These are phyloP conservation scores for Synaphobranchus kaupii DNA, from an alignment of 2,797 vertebrate species.

Conservation along the genomic window DNA sequence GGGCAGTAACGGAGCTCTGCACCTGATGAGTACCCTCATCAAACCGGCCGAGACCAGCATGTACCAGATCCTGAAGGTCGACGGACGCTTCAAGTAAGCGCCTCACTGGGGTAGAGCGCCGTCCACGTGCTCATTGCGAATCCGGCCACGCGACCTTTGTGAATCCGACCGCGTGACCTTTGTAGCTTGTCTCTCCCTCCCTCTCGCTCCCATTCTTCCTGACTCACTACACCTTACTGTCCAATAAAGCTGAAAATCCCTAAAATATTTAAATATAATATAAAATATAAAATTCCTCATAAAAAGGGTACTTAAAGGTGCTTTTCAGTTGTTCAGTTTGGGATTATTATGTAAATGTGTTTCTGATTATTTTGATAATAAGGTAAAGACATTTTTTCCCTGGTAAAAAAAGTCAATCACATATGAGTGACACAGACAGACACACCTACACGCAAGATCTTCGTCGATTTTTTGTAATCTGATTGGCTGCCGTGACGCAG, in stretches of 20 bases:
- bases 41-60: constrained; percentile 79
- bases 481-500: background rate
- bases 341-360: background rate
- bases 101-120: too few species aligned
- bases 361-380: too few species aligned
- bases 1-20: constrained; percentile 88
- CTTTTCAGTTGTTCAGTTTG: background rate
- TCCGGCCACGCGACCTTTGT: too few species aligned
- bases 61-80: constrained; percentile 77
- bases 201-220: too few species aligned
- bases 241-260: too few species aligned
- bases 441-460: background rate
- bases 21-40: constrained; percentile 84
- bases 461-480: background rate
- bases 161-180: too few species aligned
- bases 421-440: background rate
- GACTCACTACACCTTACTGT: too few species aligned
- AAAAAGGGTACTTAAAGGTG: background rate
- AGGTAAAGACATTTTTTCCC: too few species aligned
- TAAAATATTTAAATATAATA: too few species aligned
- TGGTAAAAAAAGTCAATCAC: background rate
- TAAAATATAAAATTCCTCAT: too few species aligned
- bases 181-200: too few species aligned
- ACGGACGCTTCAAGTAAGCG: constrained; percentile 89
- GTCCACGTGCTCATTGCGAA: too few species aligned